phyloP scores from a whole-genome alignment of 2,888 invertebrate species.

The Zele albiditarsus region DNA sequence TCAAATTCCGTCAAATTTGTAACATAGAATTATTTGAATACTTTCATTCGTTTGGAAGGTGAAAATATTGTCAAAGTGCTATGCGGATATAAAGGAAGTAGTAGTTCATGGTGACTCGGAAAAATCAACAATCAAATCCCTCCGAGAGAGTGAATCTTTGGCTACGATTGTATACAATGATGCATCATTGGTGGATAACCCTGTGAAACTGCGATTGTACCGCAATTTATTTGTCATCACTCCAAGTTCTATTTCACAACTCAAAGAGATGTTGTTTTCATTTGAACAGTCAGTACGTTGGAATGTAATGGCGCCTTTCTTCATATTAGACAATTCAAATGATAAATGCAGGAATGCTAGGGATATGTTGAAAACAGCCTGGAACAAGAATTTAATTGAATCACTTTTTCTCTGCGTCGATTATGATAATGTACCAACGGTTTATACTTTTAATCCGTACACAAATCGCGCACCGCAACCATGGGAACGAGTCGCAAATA shows the following conservation, averaged over 20 bases:
- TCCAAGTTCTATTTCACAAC: background rate
- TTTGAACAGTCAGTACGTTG: conserved; percentile 5
- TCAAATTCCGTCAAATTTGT: background rate
- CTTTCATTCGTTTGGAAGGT: too few species aligned
- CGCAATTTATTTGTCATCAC: background rate
- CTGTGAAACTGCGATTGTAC: background rate
- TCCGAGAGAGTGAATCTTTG: too few species aligned
- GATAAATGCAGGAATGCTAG: background rate
- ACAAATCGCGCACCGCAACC: background rate
- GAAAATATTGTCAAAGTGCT: too few species aligned
- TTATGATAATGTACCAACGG: background rate
- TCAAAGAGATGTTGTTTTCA: background rate
- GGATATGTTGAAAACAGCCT: background rate
- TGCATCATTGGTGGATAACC: background rate
- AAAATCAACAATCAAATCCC: too few species aligned
- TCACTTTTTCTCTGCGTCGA: conserved; percentile 6
- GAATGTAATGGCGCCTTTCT: conserved; percentile 4
- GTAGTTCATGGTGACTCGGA: too few species aligned
- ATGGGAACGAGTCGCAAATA: background rate
- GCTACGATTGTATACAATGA: background rate
- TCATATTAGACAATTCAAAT: conserved; percentile 11
- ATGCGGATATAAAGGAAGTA: too few species aligned
- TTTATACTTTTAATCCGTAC: conserved; percentile 17
- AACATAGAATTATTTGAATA: too few species aligned
- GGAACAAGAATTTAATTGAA: conserved; percentile 4